Evolutionary conservation across 2,113 vertebrate genomes (phyloP).

Genomic region (Cottus gobio): DNA sequence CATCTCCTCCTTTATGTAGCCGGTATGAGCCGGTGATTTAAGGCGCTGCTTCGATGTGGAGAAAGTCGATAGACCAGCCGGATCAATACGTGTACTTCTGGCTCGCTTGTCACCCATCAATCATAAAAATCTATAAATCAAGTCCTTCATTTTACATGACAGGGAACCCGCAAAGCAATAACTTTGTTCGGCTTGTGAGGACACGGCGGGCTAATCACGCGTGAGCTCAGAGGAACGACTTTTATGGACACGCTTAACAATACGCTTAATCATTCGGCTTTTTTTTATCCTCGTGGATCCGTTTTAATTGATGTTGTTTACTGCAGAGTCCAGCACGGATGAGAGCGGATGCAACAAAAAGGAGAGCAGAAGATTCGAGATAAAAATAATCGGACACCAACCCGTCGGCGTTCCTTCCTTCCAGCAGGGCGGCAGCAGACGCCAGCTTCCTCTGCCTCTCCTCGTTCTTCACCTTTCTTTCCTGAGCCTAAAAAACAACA

Average conservation of each 20-base stretch:
- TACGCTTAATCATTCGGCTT: constrained; percentile 9
- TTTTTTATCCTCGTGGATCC: constrained; percentile 5
- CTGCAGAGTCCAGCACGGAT: not conserved
- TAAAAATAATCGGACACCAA: constrained; percentile 71
- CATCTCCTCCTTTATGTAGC: constrained; percentile 13
- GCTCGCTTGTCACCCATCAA: constrained; percentile 51
- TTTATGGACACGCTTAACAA: constrained; percentile 19
- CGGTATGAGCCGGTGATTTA: constrained; percentile 53
- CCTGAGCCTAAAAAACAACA: constrained; percentile 81
- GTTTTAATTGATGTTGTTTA: constrained; percentile 26
- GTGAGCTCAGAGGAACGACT: not conserved
- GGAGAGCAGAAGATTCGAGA: not conserved
- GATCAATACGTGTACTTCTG: constrained; percentile 51
- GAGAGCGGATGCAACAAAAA: not conserved
- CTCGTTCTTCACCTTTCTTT: constrained; percentile 89
- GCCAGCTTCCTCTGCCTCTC: constrained; percentile 89
- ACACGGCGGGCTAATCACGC: not conserved
- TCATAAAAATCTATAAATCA: constrained; percentile 40
- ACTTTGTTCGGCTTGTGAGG: constrained; percentile 44
- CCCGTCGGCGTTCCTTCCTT: constrained; percentile 93
- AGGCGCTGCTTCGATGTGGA: not conserved
- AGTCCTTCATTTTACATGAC: constrained; percentile 25
- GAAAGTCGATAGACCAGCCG: constrained; percentile 36
- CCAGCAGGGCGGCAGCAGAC: constrained; percentile 86
- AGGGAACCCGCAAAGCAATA: constrained; percentile 55